Evolutionary conservation across 2,888 invertebrate genomes (phyloP).

Genomic region (Habrosyne pyritoides): DNA sequence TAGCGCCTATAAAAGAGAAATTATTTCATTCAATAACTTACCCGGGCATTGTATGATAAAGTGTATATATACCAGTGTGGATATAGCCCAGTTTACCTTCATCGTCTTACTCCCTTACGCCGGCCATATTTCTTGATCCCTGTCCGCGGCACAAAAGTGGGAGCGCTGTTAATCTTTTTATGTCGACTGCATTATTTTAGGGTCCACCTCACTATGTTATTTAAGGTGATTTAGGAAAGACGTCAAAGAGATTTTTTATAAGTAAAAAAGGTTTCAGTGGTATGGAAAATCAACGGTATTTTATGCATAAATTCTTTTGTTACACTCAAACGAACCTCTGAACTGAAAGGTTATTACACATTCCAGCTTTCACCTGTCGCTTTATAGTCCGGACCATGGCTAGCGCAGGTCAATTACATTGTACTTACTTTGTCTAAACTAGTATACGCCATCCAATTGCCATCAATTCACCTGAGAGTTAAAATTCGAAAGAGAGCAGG

Average conservation of each 20-base stretch:
- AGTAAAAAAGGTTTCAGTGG: slow-evolving; percentile 13
- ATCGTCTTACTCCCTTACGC: slow-evolving; percentile 41
- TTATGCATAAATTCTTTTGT: background rate
- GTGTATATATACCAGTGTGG: slow-evolving; percentile 15
- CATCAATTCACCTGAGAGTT: slow-evolving; percentile 1
- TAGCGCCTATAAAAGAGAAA: background rate
- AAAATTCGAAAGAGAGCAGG: background rate
- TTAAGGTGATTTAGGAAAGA: slow-evolving; percentile 37
- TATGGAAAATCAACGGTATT: background rate
- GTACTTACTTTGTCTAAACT: too few relatives aligned
- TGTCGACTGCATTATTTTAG: slow-evolving; percentile 68
- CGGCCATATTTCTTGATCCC: slow-evolving; percentile 65
- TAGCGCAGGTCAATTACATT: background rate
- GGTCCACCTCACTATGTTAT: slow-evolving; percentile 44
- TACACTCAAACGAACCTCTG: background rate
- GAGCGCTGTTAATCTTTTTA: slow-evolving; percentile 69
- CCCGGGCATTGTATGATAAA: background rate
- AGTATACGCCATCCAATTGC: background rate
- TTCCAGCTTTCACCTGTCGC: background rate
- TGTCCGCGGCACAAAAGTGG: slow-evolving; percentile 62
- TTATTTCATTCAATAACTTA: background rate
- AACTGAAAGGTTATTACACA: background rate
- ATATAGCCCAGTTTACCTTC: slow-evolving; percentile 32
- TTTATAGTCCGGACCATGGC: background rate
- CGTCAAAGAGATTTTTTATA: slow-evolving; percentile 23